These are phyloP conservation scores for Epirrita christyi DNA, from an alignment of 2,888 invertebrate species.

Conservation along the genomic window DNA sequence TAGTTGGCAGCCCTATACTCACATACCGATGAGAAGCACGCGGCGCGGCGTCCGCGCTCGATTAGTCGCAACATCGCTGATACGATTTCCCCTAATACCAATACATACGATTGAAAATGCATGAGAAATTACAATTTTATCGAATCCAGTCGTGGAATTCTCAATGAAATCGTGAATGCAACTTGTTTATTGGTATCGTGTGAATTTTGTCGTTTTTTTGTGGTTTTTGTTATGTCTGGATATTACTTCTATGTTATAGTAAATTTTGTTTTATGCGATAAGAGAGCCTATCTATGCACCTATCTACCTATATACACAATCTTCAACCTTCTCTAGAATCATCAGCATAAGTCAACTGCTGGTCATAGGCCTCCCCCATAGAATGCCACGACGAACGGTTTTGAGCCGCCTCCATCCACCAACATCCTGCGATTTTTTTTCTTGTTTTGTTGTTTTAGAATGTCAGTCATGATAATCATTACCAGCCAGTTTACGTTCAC, in stretches of 20 bases:
- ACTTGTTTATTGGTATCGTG: constrained; percentile 3
- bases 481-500: too few relatives aligned
- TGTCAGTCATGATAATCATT: too few relatives aligned
- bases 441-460: too few relatives aligned
- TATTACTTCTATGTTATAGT: not conserved
- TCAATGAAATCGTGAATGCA: constrained; percentile 20
- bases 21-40: constrained; percentile 37
- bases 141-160: constrained; percentile 41
- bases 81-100: constrained; percentile 48
- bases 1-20: constrained; percentile 14
- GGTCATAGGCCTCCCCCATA: too few relatives aligned
- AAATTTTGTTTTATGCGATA: too few relatives aligned
- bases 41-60: constrained; percentile 42
- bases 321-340: too few relatives aligned
- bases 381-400: too few relatives aligned
- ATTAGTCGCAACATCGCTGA: constrained; percentile 41
- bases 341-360: too few relatives aligned
- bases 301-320: too few relatives aligned
- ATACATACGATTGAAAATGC: constrained; percentile 37
- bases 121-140: constrained; percentile 39
- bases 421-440: too few relatives aligned
- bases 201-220: not conserved
- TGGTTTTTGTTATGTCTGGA: constrained; percentile 3
- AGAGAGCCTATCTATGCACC: too few relatives aligned
- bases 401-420: too few relatives aligned